Evolutionary conservation across 92 coral and sea anemone genomes (phyloP).

Genomic region (Palythoa grandis): DNA sequence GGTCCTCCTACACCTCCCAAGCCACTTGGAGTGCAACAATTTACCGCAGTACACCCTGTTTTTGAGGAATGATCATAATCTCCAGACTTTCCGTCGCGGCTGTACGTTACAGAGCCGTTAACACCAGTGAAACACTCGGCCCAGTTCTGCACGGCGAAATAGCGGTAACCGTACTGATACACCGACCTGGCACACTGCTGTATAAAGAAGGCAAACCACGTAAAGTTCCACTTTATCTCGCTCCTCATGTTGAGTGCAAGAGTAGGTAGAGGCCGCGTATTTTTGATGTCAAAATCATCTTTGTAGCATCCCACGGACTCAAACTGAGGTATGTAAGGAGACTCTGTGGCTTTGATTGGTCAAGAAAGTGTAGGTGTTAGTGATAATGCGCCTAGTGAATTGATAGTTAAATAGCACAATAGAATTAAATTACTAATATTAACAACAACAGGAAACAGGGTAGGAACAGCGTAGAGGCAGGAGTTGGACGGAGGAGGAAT

Average conservation of each 20-base stretch:
- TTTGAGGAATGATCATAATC: neutral
- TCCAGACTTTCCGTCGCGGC: constrained; percentile 5
- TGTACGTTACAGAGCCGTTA: neutral
- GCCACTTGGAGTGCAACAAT: neutral
- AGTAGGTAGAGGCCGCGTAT: neutral
- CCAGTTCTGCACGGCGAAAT: constrained; percentile 32
- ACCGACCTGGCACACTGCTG: constrained; percentile 9
- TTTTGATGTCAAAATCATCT: neutral
- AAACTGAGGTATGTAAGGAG: constrained; percentile 1
- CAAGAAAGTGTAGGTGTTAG: neutral
- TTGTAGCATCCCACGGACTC: constrained; percentile 30
- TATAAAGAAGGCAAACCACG: constrained; percentile 7
- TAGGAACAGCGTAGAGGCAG: too few relatives aligned
- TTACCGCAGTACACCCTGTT: neutral
- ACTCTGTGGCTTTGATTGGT: neutral
- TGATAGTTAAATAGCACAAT: too few relatives aligned
- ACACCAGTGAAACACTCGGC: constrained; percentile 17
- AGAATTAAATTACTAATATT: too few relatives aligned
- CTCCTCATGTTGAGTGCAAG: neutral
- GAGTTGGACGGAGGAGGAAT: too few relatives aligned
- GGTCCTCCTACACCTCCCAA: constrained; percentile 1
- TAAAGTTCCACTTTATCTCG: neutral
- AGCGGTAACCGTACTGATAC: neutral
- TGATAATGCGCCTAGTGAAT: too few relatives aligned
- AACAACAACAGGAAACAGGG: too few relatives aligned